Evolutionary conservation across 2,113 vertebrate genomes (phyloP), one percentile per base, ranked within the genome.

Genomic region (Amphiprion ocellaris): DNA sequence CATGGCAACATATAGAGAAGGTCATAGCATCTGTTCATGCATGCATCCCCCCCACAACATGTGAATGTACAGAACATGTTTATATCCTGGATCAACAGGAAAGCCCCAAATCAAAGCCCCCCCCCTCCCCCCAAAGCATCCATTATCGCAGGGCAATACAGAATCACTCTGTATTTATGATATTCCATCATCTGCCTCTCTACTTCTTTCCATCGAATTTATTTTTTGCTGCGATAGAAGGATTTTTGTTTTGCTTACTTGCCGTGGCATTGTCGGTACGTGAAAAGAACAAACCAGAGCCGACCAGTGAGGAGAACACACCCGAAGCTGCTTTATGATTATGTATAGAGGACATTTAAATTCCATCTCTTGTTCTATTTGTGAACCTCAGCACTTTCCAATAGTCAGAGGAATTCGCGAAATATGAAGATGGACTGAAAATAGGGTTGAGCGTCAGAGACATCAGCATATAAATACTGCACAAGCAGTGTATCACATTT

Each of bases 221-320:
- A 74, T 50, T 69, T 79, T 77, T 54, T 47, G 54, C 79, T 62
- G 61, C 16, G 41, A 59, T 65, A 10, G 60, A 77, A 11, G 76
- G 73, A 60, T 81, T 88, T 88, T 65, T 62, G 47, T 85, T 87
- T 75, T 72, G 83, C 75, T 69, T 82, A 61, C 80, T 74, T 61
- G 15, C 77, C 10, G 26, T 53, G 50, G 71, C 50, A 70, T 63
- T 73, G 75, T 82, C 71, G 69, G 79, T 1, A 21, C 3, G 33
- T 56, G 70, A 77, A 87, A 65, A 59, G 47, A 85, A 66, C 69
- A 79, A 76, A 69, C 30, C 24, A 52, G 26, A 64, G 62, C 56
- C 53, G 28, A 26, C 26, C 61, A 4, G 64, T 3, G 10, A 71
- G 46, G 60, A 39, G 67, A 10, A 24, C 14, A 19, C 50, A 66